These are phyloP conservation scores for Aleiodes testaceus DNA, from an alignment of 2,888 invertebrate species.

Conservation along the genomic window DNA sequence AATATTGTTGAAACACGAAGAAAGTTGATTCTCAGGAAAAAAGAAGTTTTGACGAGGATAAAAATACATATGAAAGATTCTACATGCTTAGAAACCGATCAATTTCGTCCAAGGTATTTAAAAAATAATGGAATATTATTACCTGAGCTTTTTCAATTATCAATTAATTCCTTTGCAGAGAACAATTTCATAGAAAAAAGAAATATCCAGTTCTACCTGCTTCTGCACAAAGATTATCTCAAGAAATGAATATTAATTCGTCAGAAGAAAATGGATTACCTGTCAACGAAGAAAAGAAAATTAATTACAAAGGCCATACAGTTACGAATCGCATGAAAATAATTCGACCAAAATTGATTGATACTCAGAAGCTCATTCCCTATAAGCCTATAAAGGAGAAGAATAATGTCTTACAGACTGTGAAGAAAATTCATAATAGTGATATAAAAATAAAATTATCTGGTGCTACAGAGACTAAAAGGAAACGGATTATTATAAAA, in stretches of 20 bases:
- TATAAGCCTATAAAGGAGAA: slow-evolving; percentile 38
- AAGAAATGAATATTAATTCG: slow-evolving; percentile 59
- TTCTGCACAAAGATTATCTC: slow-evolving; percentile 57
- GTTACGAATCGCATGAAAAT: slow-evolving; percentile 46
- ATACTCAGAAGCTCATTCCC: slow-evolving; percentile 57
- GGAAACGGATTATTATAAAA: slow-evolving; percentile 65
- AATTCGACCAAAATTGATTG: slow-evolving; percentile 60
- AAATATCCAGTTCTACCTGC: slow-evolving; percentile 61
- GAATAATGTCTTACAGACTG: slow-evolving; percentile 57
- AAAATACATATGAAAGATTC: slow-evolving; percentile 61
- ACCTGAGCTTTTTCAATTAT: no score
- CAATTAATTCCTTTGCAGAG: slow-evolving; percentile 52
- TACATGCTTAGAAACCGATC: slow-evolving; percentile 54
- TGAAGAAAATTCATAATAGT: slow-evolving; percentile 61
- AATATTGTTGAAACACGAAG: slow-evolving; percentile 80
- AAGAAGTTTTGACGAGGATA: slow-evolving; percentile 76
- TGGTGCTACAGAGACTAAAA: slow-evolving; percentile 51
- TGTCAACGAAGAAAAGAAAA: slow-evolving; percentile 48
- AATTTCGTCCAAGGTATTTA: slow-evolving; percentile 61
- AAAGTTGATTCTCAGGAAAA: slow-evolving; percentile 82
- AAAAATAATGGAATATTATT: not conserved
- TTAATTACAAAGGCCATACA: slow-evolving; percentile 63
- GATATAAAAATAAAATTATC: slow-evolving; percentile 63
- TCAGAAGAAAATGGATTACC: slow-evolving; percentile 59
- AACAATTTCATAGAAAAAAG: slow-evolving; percentile 64